Evolutionary conservation across 2,888 invertebrate genomes (phyloP).

Genomic region (Thereva nobilitata): DNA sequence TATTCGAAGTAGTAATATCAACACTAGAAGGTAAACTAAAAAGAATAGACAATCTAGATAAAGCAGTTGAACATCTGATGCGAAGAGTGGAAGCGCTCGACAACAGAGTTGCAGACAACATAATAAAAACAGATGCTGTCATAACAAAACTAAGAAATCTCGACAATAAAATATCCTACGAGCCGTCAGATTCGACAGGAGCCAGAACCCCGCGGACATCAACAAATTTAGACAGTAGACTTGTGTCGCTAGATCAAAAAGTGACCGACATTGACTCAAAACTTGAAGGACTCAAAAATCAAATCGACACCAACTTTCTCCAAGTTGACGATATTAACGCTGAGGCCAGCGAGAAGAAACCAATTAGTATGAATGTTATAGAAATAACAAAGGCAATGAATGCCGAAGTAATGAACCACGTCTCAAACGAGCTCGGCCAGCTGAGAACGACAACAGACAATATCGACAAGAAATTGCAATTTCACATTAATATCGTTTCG

Average conservation of each 20-base stretch:
- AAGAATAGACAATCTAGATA: slow-evolving; percentile 84
- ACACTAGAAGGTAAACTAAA: slow-evolving; percentile 86
- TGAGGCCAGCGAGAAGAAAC: slow-evolving; percentile 85
- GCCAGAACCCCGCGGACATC: slow-evolving; percentile 48
- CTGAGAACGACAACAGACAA: slow-evolving; percentile 76
- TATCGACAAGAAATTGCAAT: slow-evolving; percentile 80
- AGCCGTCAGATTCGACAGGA: slow-evolving; percentile 47
- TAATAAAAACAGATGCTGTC: slow-evolving; percentile 81
- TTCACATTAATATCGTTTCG: slow-evolving; percentile 80
- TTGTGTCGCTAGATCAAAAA: slow-evolving; percentile 78
- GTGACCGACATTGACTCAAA: slow-evolving; percentile 82
- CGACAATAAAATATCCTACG: slow-evolving; percentile 74
- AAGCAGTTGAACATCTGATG: slow-evolving; percentile 86
- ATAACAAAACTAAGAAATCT: slow-evolving; percentile 75
- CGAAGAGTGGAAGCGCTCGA: slow-evolving; percentile 81
- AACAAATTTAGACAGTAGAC: slow-evolving; percentile 66
- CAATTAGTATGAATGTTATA: slow-evolving; percentile 79
- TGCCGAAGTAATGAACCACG: slow-evolving; percentile 77
- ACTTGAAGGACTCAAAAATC: slow-evolving; percentile 76
- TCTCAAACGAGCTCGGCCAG: slow-evolving; percentile 79
- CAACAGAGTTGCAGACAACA: slow-evolving; percentile 79
- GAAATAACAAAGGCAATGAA: slow-evolving; percentile 84
- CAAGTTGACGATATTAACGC: slow-evolving; percentile 83
- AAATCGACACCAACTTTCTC: slow-evolving; percentile 80
- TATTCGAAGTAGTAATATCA: slow-evolving; percentile 88